These are phyloP conservation scores for Pica pica DNA, from an alignment of 2,113 vertebrate species.

Conservation along the genomic window DNA sequence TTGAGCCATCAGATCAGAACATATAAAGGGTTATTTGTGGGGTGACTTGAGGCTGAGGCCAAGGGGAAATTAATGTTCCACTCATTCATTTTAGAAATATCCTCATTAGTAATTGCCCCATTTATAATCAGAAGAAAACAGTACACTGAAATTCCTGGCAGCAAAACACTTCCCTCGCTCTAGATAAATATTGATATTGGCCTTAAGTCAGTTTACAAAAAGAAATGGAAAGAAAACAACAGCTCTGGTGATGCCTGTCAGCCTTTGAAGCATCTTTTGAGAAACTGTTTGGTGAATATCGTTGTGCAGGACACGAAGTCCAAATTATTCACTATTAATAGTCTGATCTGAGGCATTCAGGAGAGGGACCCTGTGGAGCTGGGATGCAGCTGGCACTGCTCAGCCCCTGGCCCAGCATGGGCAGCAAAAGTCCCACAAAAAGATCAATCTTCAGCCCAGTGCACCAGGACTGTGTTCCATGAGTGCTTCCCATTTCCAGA, in stretches of 20 bases:
- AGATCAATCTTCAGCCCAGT: background rate
- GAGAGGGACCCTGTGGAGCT: background rate
- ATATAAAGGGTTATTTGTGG: background rate
- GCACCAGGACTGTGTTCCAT: rapidly evolving
- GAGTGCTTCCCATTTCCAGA: background rate
- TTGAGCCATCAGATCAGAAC: background rate
- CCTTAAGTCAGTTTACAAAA: conserved; percentile 55
- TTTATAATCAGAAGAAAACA: conserved; percentile 56
- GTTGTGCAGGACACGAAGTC: background rate
- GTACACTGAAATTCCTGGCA: conserved; percentile 55
- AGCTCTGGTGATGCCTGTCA: conserved; percentile 12
- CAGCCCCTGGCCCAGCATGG: background rate
- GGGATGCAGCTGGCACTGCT: background rate
- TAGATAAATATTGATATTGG: conserved; percentile 70
- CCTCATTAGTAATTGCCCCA: conserved; percentile 38
- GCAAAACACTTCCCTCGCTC: conserved; percentile 37
- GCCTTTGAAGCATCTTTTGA: conserved; percentile 22
- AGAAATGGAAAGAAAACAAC: conserved; percentile 39
- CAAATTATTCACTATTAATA: background rate
- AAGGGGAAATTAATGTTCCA: conserved; percentile 46
- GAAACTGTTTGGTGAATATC: background rate
- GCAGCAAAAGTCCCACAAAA: background rate
- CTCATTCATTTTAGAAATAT: conserved; percentile 62
- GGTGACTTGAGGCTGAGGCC: background rate
- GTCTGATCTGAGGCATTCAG: background rate